Base-by-base conservation (phyloP, 2,888 invertebrate species). In the Cephus pygmeus region DNA sequence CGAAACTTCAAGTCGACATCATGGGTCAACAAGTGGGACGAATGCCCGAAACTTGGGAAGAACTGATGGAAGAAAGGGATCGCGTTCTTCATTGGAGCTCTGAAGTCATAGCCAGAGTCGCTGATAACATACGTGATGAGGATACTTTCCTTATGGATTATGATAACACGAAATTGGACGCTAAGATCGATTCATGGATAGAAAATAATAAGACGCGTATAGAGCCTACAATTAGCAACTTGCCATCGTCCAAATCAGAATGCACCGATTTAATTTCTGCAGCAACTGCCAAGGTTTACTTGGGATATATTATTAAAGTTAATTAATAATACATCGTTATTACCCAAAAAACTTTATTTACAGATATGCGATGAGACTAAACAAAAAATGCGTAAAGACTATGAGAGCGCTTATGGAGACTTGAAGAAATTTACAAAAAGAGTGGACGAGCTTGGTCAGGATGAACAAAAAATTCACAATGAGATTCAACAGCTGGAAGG, bases 1-100 rank as follows among this genome's bases (percentile, higher is more conserved):
- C 23, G 9, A 56, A 56, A 56, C 56, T 56, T 56, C 56, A 9
- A 40, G 56, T 23, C 23, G 56, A 56, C 56, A 15, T 56, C 56
- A 88, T 88, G 88, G 88, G 88, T 15, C 88, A 88, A 81, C 77
- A 68, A 76, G 73, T 85, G 69, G 87, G 86, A 79, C 81, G 81
- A 71, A 83, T 86, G 85, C 87, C 88, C 56, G 79, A 85, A 69
- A 84, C 83, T n/a, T 85, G 85, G 84, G 74, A 77, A 4, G 80
- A 78, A 75, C 81, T 88, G 69, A 77, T 85, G 34, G 81, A 85
- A 36, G 87, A 88, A 75, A 83, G 74, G 75, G 81, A 87, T 77
- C 84, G 86, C 30, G 83, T 87, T 36, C 69, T 88, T 12, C 85
- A 84, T 33, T 87, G 86, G 86, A 88, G 88, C 74, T 81, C 83